Evolutionary conservation across 1,140 invertebrate genomes (phyloP), one percentile per base, ranked within the genome.

Genomic region (Hormaphis cornu): DNA sequence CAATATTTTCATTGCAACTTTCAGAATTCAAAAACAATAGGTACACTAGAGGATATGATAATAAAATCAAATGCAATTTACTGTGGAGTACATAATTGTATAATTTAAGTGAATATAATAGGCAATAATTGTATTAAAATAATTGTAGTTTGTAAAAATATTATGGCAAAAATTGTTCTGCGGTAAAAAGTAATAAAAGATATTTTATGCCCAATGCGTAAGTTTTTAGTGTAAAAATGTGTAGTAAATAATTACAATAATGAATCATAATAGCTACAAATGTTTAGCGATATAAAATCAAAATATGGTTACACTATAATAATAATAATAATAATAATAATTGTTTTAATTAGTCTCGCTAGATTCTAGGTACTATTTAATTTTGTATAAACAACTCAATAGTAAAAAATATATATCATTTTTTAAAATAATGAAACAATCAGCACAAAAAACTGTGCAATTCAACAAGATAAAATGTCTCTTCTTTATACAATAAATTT

Each of bases 401-500:
- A 66, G 61, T 66, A 66, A 50, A 66, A 66, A 66, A 66, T 66
- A 66, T 66, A 66, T 66, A 18, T 50, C 35, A 50, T 48, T 61
- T 20, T 66, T 48, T 35, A 35, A 66, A 66, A 66, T 30, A 66
- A 58, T 58, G 54, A 58, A 58, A 58, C 54, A 58, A 66, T 66
- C 35, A 1, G 44, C 61, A 66, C 61, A 66, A 48, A 66, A 66
- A 66, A 20, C 50, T 66, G 42, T 66, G 61, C 42, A 50, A 22
- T 50, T 66, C 35, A 66, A 66, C 61, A 66, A 66, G 28, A 66
- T 66, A 66, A 48, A 66, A 50, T 66, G 37, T 58, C 14, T 50
- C 46, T n/a, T n/a, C n/a, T 66, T 66, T 66, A 66, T 66, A 66
- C 50, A 66, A 66, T 66, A 66, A 46, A 66, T n/a, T n/a, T n/a